Evolutionary conservation across 2,113 vertebrate species (phyloP).

Genomic region (Donacobius atricapilla): DNA sequence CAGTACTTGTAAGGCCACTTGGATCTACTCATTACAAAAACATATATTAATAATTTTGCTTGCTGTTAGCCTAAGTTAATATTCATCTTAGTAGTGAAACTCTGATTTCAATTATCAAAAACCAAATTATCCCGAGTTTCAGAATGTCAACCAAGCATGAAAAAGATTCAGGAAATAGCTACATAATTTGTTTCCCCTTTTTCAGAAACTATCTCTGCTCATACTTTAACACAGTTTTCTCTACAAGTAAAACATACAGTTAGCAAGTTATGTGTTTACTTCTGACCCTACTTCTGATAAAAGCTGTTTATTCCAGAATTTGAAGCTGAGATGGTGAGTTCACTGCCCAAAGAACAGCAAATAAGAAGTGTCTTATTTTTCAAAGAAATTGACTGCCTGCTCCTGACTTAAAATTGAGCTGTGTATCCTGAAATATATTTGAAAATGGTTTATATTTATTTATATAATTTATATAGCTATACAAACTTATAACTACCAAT

Average conservation of each 20-base stretch:
- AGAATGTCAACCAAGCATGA: conserved; percentile 3
- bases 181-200: conserved; percentile 34
- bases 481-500: background rate
- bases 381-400: background rate
- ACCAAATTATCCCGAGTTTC: conserved; percentile 50
- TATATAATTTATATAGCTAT: background rate
- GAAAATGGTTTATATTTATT: background rate
- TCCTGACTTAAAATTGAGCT: background rate
- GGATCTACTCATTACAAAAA: conserved; percentile 18
- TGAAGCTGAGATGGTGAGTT: background rate
- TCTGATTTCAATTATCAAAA: conserved; percentile 1
- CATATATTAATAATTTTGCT: conserved; percentile 5
- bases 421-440: background rate
- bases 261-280: conserved; percentile 10
- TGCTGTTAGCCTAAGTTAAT: conserved; percentile 30
- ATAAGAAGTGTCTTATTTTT: background rate
- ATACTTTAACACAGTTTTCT: background rate
- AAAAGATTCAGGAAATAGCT: conserved; percentile 41
- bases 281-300: conserved; percentile 34
- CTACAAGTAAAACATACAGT: conserved; percentile 24
- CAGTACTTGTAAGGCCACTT: conserved; percentile 1
- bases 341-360: background rate
- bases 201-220: conserved; percentile 30
- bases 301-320: conserved; percentile 37
- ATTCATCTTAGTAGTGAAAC: conserved; percentile 14